Base-by-base conservation (phyloP, 2,888 invertebrate species). In the Plebejus melissa region DNA sequence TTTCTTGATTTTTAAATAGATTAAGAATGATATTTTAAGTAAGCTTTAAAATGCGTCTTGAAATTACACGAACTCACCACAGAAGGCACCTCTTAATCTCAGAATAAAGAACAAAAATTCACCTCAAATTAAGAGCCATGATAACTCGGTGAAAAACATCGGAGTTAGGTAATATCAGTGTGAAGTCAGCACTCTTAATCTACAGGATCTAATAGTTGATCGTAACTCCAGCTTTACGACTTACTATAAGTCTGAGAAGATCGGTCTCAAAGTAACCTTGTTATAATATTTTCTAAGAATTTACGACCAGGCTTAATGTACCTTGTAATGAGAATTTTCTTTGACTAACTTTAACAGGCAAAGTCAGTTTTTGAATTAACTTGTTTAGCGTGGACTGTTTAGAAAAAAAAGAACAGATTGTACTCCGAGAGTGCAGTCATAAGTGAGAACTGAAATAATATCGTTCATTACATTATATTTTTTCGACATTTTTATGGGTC, bases 191-290 rank as follows among this genome's bases (percentile, higher is more conserved):
- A 36, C 5, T 65, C 65, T 36, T 65, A 65, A 65, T 65, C 65
- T 65, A 65, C 65, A 65, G 16, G 65, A 65, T 65, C 65, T 65
- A 65, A 65, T 65, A 65, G 65, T 32, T 65, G 32, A 32, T 65
- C 65, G 65, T 65, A 65, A 65, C 65, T 28, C 60, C 28, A 11
- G 28, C 32, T 65, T 65, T 65, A 65, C 16, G 65, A 70, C 38
- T 70, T 22, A 70, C 69, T 36, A 69, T 38, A 70, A n/a, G 70
- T 41, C 38, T 22, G 41, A 70, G 70, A 38, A 16, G 9, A 28
- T 22, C 41, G 70, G 38, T 70, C 70, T n/a, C 38, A 70, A 70
- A 70, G 70, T 70, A 41, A 41, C n/a, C 22, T 70, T n/a, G 41
- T 70, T 41, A 41, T 70, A 70, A 70, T 38, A 16, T 69, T 36